Conservation (phyloP, 1,140 invertebrate genomes). For the Lordiphosa stackelbergi region DNA sequence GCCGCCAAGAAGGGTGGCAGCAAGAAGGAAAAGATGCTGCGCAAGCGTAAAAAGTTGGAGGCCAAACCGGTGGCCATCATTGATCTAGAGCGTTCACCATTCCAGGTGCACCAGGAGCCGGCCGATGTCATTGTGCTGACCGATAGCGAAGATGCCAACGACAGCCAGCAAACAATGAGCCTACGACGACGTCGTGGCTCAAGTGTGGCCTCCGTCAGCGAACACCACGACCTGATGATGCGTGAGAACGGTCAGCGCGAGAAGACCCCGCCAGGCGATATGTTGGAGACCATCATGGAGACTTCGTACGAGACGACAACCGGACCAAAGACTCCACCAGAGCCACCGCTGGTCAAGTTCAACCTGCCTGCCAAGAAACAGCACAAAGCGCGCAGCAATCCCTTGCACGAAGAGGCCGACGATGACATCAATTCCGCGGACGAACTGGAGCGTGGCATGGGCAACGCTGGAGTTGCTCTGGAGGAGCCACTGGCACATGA, state of each 20-base stretch:
- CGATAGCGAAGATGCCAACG: constrained; percentile 84
- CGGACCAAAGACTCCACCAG: constrained; percentile 86
- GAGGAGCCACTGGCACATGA: constrained; percentile 30
- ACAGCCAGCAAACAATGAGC: constrained; percentile 24
- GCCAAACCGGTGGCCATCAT: constrained; percentile 88
- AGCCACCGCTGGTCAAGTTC: constrained; percentile 84
- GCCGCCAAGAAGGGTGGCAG: constrained; percentile 23
- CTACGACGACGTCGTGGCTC: constrained; percentile 27
- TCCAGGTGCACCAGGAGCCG: constrained; percentile 87
- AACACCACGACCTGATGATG: constrained; percentile 45
- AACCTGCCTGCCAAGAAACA: constrained; percentile 81
- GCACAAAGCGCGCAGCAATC: constrained; percentile 81
- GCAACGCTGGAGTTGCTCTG: constrained; percentile 2
- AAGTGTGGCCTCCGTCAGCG: constrained; percentile 22
- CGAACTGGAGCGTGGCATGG: constrained; percentile 37
- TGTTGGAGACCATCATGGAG: constrained; percentile 65
- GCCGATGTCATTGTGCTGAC: constrained; percentile 88
- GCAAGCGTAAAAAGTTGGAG: constrained; percentile 77
- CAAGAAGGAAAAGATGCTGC: constrained; percentile 44
- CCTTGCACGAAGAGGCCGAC: constrained; percentile 79
- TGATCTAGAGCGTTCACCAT: constrained; percentile 90
- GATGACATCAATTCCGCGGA: constrained; percentile 73
- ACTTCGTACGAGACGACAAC: constrained; percentile 65
- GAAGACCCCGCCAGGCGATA: constrained; percentile 53
- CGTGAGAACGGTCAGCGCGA: constrained; percentile 54